Evolutionary conservation across 23 tunicate genomes (phyloP), one percentile per base, ranked within the genome.

Genomic region (Trididemnum miniatum): DNA sequence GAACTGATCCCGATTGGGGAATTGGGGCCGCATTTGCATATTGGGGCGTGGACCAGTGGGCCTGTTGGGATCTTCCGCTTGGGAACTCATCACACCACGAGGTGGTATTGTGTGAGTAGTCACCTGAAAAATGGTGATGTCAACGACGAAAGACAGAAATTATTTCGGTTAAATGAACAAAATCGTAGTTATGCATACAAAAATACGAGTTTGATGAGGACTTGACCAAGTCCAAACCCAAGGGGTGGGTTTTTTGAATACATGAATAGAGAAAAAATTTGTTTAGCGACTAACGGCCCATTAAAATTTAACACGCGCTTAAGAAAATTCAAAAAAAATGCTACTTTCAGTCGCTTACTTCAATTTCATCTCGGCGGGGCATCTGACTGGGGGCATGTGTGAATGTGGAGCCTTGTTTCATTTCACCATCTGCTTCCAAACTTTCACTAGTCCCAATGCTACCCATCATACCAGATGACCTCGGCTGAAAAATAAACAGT

Each of bases 301-400:
- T n/a, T n/a, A n/a, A n/a, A n/a, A n/a, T n/a, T n/a, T n/a, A n/a
- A n/a, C n/a, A n/a, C n/a, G n/a, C n/a, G n/a, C n/a, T n/a, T n/a
- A n/a, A n/a, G n/a, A n/a, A n/a, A n/a, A n/a, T n/a, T n/a, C n/a
- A n/a, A n/a, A n/a, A n/a, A n/a, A n/a, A n/a, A n/a, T n/a, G n/a
- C n/a, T n/a, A n/a, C n/a, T n/a, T n/a, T n/a, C n/a, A n/a, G 29
- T 7, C 57, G 35, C 73, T 35, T 50, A 82, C 78, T 25, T 82
- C 86, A 64, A 30, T 31, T 2, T 28, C 50, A 5, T 57, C 78
- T 1, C 33, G 24, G 5, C 50, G 57, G 34, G 44, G 65, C 7
- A 24, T 62, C 36, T 76, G 62, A 59, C 75, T 75, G 30, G 88
- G 88, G 1, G 88, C 88, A 37, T 76, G 88, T 34, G 88, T 84